phyloP scores from a whole-genome alignment of 2,797 vertebrate genomes.

The Gymnocypris eckloni region DNA sequence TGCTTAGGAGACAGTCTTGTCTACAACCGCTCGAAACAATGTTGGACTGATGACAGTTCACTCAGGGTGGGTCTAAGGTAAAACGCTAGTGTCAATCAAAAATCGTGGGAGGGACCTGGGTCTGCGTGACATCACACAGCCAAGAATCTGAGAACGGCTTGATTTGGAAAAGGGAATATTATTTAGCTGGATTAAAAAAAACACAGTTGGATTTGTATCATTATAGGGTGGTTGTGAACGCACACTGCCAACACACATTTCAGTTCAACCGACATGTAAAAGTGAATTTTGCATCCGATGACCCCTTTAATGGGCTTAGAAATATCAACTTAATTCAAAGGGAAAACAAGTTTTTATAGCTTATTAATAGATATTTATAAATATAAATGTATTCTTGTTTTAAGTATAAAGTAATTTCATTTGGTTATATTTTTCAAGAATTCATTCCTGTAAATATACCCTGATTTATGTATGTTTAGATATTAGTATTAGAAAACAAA shows the following conservation, averaged over 20 bases:
- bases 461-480: not conserved
- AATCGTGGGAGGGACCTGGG: not conserved
- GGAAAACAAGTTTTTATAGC: too few species aligned
- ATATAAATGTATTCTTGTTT: too few species aligned
- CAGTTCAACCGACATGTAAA: not conserved
- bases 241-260: not conserved
- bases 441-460: not conserved
- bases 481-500: not conserved
- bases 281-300: not conserved
- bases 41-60: not conserved
- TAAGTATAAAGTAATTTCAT: not conserved
- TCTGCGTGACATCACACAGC: not conserved
- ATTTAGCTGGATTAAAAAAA: not conserved
- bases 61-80: not conserved
- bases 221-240: not conserved
- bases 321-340: too few species aligned
- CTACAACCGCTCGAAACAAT: not conserved
- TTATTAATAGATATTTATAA: too few species aligned
- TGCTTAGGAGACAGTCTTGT: not conserved
- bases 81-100: not conserved
- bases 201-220: not conserved
- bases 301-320: not conserved
- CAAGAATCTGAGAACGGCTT: not conserved
- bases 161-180: not conserved
- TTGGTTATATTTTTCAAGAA: not conserved